Evolutionary conservation across 2,888 invertebrate species (phyloP), one percentile per base, ranked within the genome.

Genomic region (Mimumesa dahlbomi): DNA sequence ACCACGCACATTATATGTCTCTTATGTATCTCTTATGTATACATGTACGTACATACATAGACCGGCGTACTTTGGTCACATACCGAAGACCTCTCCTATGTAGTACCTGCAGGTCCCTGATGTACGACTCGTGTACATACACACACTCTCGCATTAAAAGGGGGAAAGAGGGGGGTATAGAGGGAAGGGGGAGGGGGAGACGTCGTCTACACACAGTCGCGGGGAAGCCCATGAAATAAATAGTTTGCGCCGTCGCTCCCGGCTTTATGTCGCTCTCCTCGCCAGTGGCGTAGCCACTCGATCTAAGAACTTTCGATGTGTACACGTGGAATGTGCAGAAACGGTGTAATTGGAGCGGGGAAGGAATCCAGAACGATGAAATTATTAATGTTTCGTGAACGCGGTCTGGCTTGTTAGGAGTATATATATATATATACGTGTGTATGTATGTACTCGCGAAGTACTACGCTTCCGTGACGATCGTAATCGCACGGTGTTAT

Each of bases 1-100:
- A 62, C 52, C 70, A 74, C 75, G 75, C 68, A 54, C 71, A 40
- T 75, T 75, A 79, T 67, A 58, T 62, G 69, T 29, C 65, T 43
- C 71, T 61, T 65, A 75, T 66, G 61, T 67, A 42, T 54, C 48
- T 48, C 22, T 29, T 21, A 16, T 38, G 25, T 14, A 29, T 38
- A n/a, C 29, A 14, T 3, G 25, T 25, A 25, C 3, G 25, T n/a
- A n/a, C n/a, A n/a, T n/a, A 16, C 25, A 36, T 48, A 31, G n/a
- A 31, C 25, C 16, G 42, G 58, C 36, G 49, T 31, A 54, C 69
- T 58, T 62, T 62, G 48, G 62, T 53, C 71, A 38, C 69, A 69
- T 71, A 71, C 70, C 71, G 57, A 29, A 42, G 61, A 3, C 56
- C 38, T 34, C 71, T 54, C 62, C 62, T 71, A 46, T 61, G 66